Evolutionary conservation across 2,888 invertebrate species (phyloP), one percentile per base, ranked within the genome.

Genomic region (Ophioninae sp.): DNA sequence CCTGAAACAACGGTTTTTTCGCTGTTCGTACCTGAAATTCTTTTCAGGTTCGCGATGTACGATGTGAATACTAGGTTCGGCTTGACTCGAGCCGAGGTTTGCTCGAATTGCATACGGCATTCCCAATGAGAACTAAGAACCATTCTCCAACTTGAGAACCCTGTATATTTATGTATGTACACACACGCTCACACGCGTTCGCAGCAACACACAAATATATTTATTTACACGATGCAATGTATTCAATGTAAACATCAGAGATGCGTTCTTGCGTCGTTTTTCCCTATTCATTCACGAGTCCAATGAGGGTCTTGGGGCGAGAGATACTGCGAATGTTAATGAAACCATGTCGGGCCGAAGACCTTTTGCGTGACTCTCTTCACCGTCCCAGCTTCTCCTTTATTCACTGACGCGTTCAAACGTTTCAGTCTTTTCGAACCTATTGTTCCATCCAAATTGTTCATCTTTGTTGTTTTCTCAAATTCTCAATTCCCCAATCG

Each of bases 271-370:
- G 87, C 72, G 79, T 65, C 80, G 78, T 85, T 85, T 79, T 82
- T 50, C 75, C 81, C 82, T 83, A 85, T 91, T 89, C 89, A 90
- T 90, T 91, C 89, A 89, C 87, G 88, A 88, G 87, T 86, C 86
- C 87, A 73, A 73, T 78, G 73, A 78, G n/a, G 84, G 87, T 90
- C 90, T 88, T 83, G 84, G 81, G 88, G 91, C 89, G 78, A 88
- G 87, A 87, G 37, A 62, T 87, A 88, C 86, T 77, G 81, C 85
- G 87, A 90, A 91, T 91, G 88, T 88, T 91, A 90, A 91, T 89
- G 88, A 91, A 89, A 69, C 85, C 62, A 75, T 70, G 82, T 84
- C 84, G 85, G 82, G 79, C 62, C 73, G 85, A 84, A 86, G 87
- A 86, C 86, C 87, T 75, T 68, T 68, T 57, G 37, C 78, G 37